Evolutionary conservation across 2,888 invertebrate species (phyloP).

Genomic region (Troides helena): DNA sequence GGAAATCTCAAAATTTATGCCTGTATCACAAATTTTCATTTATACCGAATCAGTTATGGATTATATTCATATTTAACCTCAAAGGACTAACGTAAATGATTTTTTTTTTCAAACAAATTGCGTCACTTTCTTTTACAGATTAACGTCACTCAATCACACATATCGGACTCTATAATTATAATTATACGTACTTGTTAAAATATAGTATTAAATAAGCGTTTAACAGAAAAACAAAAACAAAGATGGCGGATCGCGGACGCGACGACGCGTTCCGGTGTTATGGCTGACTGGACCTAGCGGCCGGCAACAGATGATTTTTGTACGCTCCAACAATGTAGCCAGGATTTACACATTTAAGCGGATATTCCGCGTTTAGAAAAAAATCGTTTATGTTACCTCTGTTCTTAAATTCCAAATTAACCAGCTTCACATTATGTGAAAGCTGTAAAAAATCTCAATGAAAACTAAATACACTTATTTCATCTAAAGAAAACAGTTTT

Average conservation of each 20-base stretch:
- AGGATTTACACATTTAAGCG: slow-evolving; percentile 27
- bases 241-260: slow-evolving; percentile 43
- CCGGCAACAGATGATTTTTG: slow-evolving; percentile 73
- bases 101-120: slow-evolving; percentile 12
- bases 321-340: slow-evolving; percentile 38
- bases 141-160: slow-evolving; percentile 36
- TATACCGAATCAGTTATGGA: too few species aligned
- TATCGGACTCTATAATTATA: slow-evolving; percentile 32
- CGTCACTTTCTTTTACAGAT: slow-evolving; percentile 12
- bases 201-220: slow-evolving; percentile 41
- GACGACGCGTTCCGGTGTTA: slow-evolving; percentile 46
- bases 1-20: too few species aligned
- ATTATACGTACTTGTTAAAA: slow-evolving; percentile 37
- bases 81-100: too few species aligned
- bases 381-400: too few species aligned
- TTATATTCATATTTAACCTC: too few species aligned
- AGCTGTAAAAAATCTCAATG: too few species aligned
- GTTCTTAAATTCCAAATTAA: too few species aligned
- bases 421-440: too few species aligned
- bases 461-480: too few species aligned
- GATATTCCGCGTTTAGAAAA: background rate
- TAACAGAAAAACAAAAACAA: slow-evolving; percentile 48
- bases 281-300: slow-evolving; percentile 66
- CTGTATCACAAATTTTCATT: too few species aligned
- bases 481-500: too few species aligned